Evolutionary conservation across 2,113 vertebrate genomes (phyloP), one percentile per base, ranked within the genome.

Genomic region (Callipepla squamata): DNA sequence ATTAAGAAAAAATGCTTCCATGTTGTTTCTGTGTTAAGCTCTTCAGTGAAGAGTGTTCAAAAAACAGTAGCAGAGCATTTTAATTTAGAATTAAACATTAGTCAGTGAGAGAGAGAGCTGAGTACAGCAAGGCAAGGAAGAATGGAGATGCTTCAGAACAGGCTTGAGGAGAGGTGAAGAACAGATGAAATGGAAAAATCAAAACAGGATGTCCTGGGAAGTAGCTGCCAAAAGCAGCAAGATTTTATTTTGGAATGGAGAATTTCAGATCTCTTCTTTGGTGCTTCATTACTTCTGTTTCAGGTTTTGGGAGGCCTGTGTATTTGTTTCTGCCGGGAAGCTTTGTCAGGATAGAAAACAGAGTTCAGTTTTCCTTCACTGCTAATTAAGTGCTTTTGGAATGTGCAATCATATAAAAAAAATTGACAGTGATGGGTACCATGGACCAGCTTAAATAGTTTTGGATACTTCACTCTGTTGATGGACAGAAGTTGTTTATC

Each of bases 271-370:
- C 63, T 95, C 92, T 81, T 87, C 58, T 89, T 81, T 80, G 50
- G 72, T 89, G 67, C 45, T 89, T 91, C 80, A 93, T 85, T 87
- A 77, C 32, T 96, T 84, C 87, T 96, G 84, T 0, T 96, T 94
- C 76, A 74, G 40, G 87, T 89, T 96, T 95, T 74, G 63, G 40
- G 67, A 89, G 34, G 59, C 34, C 62, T 78, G 32, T 69, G 26
- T 88, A 68, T 92, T 92, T 94, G 47, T 92, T 94, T 94, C 94
- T 95, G 6, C 42, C 85, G 89, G 70, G 89, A 93, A 92, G 28
- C 23, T 85, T 85, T 30, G 63, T 84, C 77, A 81, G 84, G 78
- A 93, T 32, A 73, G 86, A 91, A 94, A 85, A 13, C 84, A 93
- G 87, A 94, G 59, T 87, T 77, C 70, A 91, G n/a, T 42, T 69